phyloP scores from a whole-genome alignment of 2,797 vertebrate genomes.

The Anas capensis region DNA sequence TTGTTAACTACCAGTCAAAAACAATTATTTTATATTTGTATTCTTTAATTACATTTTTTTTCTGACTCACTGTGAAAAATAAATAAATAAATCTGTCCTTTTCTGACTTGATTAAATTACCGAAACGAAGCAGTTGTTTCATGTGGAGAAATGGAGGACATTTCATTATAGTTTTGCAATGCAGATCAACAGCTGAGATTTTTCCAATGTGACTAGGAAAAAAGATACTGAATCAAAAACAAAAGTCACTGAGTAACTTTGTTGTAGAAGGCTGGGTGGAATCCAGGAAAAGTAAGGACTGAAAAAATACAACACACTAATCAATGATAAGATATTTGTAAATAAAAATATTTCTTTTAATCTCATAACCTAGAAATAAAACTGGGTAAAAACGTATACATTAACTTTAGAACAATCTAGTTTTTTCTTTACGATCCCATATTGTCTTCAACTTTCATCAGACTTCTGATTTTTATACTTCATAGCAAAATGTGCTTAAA shows the following conservation, averaged over 20 bases:
- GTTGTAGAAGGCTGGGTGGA: rapidly evolving
- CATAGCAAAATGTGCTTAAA: not conserved
- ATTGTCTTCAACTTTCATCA: not conserved
- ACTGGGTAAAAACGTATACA: not conserved
- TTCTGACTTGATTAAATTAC: not conserved
- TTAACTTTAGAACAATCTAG: not conserved
- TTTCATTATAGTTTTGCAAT: not conserved
- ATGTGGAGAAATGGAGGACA: not conserved
- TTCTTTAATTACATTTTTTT: not conserved
- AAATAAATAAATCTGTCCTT: not conserved
- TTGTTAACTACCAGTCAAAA: not conserved
- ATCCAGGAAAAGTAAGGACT: not conserved
- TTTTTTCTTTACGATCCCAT: not conserved
- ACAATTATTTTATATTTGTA: not conserved
- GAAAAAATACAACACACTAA: not conserved
- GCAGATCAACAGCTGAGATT: not conserved
- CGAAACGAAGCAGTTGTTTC: not conserved
- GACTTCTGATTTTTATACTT: not conserved
- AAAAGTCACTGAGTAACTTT: not conserved
- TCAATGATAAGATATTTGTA: not conserved
- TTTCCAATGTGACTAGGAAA: not conserved
- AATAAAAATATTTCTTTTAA: not conserved
- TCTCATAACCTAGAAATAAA: not conserved
- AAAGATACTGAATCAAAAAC: not conserved
- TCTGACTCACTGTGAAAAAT: not conserved